Evolutionary conservation across 1,140 invertebrate genomes (phyloP), one percentile per base, ranked within the genome.

Genomic region (Drosophila murphyi): DNA sequence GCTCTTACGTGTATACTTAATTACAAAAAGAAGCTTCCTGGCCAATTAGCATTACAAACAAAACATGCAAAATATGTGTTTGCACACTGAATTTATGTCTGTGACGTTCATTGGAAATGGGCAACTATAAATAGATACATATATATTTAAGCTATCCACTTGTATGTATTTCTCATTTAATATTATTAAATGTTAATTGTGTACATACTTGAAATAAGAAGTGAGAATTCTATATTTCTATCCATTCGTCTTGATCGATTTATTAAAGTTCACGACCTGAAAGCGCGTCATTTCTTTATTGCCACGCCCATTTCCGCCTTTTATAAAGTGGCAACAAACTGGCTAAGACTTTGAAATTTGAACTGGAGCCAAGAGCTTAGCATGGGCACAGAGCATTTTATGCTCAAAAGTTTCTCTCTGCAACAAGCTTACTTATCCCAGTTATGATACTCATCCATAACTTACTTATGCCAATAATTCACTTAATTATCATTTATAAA

Each of bases 221-320:
- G 20, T 39, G 8, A 39, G 37, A 39, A 39, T 41, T 41, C 39
- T 37, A 20, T 20, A 20, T 20, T 7, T 41, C 8, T 4, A 10
- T 41, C 39, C 39, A 4, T 43, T n/a, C 39, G 10, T 43, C 39
- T 43, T 43, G 39, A n/a, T 43, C 39, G 39, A 43, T 20, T 20
- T 43, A 43, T 43, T 43, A 43, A 43, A 43, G 39, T 43, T 43
- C 39, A 43, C 39, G 39, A 43, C 39, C 39, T 6, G 10, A 43
- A 43, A 43, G 10, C 39, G 39, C 39, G 39, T 43, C 39, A 43
- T 43, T n/a, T n/a, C 39, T n/a, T 43, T 43, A n/a, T n/a, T 4
- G 39, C 39, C 10, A 43, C 39, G 39, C 39, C 39, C 39, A 43
- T 43, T 43, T 43, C 39, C 39, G 10, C 39, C 39, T 43, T 3